Evolutionary conservation across 2,888 invertebrate genomes (phyloP).

Genomic region (Sisyra terminalis): DNA sequence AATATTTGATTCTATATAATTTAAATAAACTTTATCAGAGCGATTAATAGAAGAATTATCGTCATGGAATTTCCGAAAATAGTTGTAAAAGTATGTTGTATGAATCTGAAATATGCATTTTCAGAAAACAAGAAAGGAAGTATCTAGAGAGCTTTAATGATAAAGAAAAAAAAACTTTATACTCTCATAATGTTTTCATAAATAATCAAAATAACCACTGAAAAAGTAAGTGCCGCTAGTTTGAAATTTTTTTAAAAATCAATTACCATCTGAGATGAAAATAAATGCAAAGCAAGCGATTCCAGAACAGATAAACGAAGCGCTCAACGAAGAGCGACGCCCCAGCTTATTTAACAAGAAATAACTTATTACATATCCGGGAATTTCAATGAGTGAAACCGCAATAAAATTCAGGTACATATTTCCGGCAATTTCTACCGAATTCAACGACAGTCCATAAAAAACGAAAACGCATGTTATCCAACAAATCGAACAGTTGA

Average conservation of each 20-base stretch:
- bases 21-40: too few relatives aligned
- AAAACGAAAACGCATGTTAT: conserved; percentile 63
- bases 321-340: conserved; percentile 42
- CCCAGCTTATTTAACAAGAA: conserved; percentile 45
- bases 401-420: conserved; percentile 64
- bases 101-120: too few relatives aligned
- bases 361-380: conserved; percentile 48
- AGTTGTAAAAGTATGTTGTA: too few relatives aligned
- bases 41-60: too few relatives aligned
- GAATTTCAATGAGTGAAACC: conserved; percentile 51
- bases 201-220: too few relatives aligned
- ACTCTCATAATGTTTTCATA: too few relatives aligned
- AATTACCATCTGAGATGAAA: neutral
- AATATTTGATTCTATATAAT: too few relatives aligned
- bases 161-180: too few relatives aligned
- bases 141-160: too few relatives aligned
- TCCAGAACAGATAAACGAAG: conserved; percentile 44
- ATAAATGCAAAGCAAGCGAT: conserved; percentile 26
- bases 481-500: conserved; percentile 64
- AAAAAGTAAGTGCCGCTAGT: too few relatives aligned
- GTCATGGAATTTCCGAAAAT: too few relatives aligned
- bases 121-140: too few relatives aligned
- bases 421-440: conserved; percentile 56
- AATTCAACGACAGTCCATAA: conserved; percentile 64
- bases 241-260: conserved; percentile 7